phyloP scores from a whole-genome alignment of 2,113 vertebrate species.

The Percina caprodes region DNA sequence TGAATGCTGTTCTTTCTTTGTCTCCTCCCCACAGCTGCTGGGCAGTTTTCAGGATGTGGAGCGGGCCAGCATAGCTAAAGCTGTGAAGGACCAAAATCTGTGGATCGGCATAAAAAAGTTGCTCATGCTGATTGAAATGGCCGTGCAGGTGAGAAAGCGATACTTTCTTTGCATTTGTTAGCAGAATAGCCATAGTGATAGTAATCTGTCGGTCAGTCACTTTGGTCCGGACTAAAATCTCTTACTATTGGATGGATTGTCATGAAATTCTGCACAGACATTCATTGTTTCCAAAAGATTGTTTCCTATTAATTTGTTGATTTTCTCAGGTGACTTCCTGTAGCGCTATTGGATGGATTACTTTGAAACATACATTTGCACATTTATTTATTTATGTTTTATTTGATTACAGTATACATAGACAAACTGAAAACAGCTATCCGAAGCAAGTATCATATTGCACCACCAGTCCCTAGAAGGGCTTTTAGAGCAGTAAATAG shows the following conservation, averaged over 20 bases:
- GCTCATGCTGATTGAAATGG: slow-evolving; percentile 98
- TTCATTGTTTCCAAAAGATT: neutral
- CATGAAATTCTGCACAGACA: neutral
- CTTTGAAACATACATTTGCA: neutral
- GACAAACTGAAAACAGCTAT: too few species aligned
- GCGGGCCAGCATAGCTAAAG: slow-evolving; percentile 87
- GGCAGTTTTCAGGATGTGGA: slow-evolving; percentile 94
- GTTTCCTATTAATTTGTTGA: neutral
- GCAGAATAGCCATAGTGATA: neutral
- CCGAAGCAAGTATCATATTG: too few species aligned
- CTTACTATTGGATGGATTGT: neutral
- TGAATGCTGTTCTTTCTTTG: neutral
- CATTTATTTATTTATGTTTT: neutral
- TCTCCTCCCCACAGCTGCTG: slow-evolving; percentile 85
- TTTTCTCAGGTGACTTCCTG: neutral
- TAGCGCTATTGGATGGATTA: neutral
- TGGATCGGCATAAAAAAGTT: slow-evolving; percentile 98
- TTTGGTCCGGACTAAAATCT: neutral
- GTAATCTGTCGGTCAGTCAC: neutral
- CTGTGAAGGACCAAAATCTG: slow-evolving; percentile 86
- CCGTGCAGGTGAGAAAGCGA: slow-evolving; percentile 88
- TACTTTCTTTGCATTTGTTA: neutral
- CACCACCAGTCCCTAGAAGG: too few species aligned
- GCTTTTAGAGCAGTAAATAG: too few species aligned
- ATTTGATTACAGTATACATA: too few species aligned